Conservation (phyloP, 1,140 invertebrate species). For the Adoxophyes honmai region DNA sequence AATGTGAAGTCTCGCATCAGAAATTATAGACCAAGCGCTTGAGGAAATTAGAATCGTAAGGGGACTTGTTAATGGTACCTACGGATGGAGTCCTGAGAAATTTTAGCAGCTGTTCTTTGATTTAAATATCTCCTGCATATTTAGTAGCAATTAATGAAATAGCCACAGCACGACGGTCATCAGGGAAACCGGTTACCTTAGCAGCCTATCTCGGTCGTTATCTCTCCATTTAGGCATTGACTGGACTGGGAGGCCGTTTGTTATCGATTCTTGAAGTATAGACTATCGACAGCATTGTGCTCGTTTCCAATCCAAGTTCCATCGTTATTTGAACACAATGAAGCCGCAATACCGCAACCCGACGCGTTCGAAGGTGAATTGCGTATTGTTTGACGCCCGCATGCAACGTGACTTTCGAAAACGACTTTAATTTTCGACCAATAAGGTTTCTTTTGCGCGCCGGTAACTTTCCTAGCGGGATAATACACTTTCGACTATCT, state of each 20-base stretch:
- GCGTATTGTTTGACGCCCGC: conserved; percentile 72
- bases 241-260: not conserved
- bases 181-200: not conserved
- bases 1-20: conserved; percentile 57
- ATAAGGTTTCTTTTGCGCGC: conserved; percentile 63
- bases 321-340: conserved; percentile 73
- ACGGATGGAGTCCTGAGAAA: no score
- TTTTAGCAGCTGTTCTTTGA: no score
- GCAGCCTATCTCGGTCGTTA: not conserved
- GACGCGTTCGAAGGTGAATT: conserved; percentile 74
- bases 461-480: conserved; percentile 16
- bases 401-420: conserved; percentile 62
- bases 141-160: no score
- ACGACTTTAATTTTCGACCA: conserved; percentile 54
- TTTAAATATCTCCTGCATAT: no score
- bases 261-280: conserved; percentile 36
- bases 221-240: conserved; percentile 2
- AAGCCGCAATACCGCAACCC: conserved; percentile 73
- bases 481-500: conserved; percentile 33
- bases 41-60: conserved; percentile 30
- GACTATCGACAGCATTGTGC: conserved; percentile 54
- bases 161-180: no score
- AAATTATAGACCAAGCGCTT: conserved; percentile 51
- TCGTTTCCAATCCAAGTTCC: conserved; percentile 58
- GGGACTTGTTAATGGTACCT: not conserved